Percentiles rank a stretch among this genome's conserved stretches.
phyloP scores from a whole-genome alignment of 2,113 vertebrate genomes.

The Lagopus leucura region DNA sequence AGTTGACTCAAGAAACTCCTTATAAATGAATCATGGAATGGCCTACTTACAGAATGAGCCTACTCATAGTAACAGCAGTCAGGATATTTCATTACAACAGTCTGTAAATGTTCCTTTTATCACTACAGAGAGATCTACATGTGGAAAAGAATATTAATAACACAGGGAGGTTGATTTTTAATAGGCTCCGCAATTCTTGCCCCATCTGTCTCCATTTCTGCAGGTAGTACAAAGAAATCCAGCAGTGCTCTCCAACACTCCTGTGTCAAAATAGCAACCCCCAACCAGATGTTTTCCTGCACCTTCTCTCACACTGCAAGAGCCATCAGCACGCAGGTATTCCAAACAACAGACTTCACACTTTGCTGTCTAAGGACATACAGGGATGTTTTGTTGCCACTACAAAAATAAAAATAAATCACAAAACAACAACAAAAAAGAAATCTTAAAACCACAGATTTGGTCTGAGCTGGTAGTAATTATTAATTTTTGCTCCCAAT shows the following conservation, averaged over 20 bases:
- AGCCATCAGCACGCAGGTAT: neutral
- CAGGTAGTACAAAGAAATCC: neutral
- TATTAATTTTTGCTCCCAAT: neutral
- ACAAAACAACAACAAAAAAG: neutral
- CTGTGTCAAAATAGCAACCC: neutral
- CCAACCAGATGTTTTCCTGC: neutral
- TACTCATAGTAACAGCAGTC: accelerated
- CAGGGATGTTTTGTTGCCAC: neutral
- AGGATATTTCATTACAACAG: neutral
- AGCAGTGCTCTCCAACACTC: neutral
- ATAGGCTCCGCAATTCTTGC: neutral
- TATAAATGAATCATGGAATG: neutral
- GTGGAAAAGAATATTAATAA: neutral
- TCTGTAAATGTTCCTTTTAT: neutral
- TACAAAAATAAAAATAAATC: neutral
- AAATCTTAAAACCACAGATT: neutral
- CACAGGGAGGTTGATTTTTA: neutral
- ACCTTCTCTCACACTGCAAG: neutral
- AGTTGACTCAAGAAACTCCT: neutral
- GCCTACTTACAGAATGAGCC: neutral
- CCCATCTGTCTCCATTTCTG: neutral
- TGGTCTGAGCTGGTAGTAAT: neutral
- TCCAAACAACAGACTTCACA: neutral
- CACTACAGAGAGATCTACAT: neutral
- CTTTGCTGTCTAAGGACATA: neutral